A percentile compares a stretch with the other conserved stretches of the same genome.
phyloP scores from a whole-genome alignment of 2,797 vertebrate genomes.

The Streptopelia turtur region DNA sequence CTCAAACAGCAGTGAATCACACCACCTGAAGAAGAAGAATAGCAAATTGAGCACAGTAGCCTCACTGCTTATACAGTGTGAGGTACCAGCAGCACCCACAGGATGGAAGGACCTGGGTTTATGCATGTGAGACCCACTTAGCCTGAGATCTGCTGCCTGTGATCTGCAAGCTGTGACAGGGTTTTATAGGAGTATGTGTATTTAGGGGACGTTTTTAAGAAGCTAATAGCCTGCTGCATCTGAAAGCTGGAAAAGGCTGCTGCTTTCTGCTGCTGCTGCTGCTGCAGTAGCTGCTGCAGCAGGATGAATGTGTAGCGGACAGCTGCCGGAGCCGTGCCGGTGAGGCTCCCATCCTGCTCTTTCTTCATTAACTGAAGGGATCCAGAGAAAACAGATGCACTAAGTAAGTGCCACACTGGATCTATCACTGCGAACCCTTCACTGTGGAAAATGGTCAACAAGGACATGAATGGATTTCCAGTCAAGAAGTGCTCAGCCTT shows the following conservation, averaged over 20 bases:
- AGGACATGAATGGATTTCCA: slow-evolving; percentile 93
- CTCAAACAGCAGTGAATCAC: slow-evolving; percentile 69
- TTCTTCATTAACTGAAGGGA: slow-evolving; percentile 59
- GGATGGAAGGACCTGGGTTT: background rate
- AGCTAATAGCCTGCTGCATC: slow-evolving; percentile 44
- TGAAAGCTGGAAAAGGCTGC: slow-evolving; percentile 56
- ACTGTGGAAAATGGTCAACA: slow-evolving; percentile 86
- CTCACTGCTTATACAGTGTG: background rate
- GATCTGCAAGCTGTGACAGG: slow-evolving; percentile 46
- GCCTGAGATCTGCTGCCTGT: slow-evolving; percentile 20
- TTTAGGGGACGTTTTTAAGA: slow-evolving; percentile 61
- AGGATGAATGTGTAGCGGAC: slow-evolving; percentile 73
- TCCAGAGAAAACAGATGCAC: slow-evolving; percentile 60
- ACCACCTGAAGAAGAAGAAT: slow-evolving; percentile 75
- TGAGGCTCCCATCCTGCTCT: slow-evolving; percentile 45
- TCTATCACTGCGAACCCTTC: slow-evolving; percentile 70
- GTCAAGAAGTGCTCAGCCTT: slow-evolving; percentile 98
- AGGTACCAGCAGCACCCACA: background rate
- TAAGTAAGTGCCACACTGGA: slow-evolving; percentile 75
- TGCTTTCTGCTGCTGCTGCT: background rate
- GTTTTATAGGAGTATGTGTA: slow-evolving; percentile 22
- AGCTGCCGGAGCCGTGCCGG: background rate
- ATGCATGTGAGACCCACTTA: slow-evolving; percentile 20
- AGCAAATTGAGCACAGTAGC: slow-evolving; percentile 9
- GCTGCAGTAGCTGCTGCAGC: slow-evolving; percentile 76